Percentiles rank a stretch among this genome's conserved stretches.
Evolutionary conservation across 1,140 invertebrate species (phyloP).

Genomic region (Akabosia matsudoensis): DNA sequence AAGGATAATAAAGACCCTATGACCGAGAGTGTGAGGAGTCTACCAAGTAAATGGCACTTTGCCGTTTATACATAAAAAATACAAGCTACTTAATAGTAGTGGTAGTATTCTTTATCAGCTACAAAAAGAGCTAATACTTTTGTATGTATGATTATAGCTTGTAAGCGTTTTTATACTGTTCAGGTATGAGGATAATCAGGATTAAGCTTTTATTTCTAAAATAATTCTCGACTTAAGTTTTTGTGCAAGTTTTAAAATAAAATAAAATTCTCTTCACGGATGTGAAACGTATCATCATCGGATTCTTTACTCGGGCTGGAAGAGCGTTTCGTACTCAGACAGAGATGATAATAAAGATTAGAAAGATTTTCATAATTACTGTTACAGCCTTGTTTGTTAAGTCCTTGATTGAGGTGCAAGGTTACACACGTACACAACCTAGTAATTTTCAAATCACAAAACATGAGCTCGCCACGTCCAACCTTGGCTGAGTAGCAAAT

Average conservation of each 20-base stretch:
- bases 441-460: no score
- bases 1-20: no score
- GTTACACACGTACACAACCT: no score
- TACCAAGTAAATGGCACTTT: no score
- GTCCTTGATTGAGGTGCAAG: no score
- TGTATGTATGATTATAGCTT: conserved; percentile 20
- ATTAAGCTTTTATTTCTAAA: conserved; percentile 13
- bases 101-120: not conserved
- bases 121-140: not conserved
- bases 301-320: no score
- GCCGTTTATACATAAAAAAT: no score
- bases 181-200: conserved; percentile 23
- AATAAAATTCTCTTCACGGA: no score
- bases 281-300: no score
- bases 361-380: not conserved
- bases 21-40: no score
- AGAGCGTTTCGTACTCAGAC: not conserved
- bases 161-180: conserved; percentile 25
- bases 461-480: no score
- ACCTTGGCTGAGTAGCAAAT: no score
- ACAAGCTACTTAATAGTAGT: not conserved
- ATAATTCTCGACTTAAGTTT: not conserved
- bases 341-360: not conserved
- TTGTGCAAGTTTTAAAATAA: conserved; percentile 9
- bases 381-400: not conserved